These are phyloP conservation scores for Keiferia lycopersicella DNA, from an alignment of 2,888 invertebrate genomes.

Conservation along the genomic window DNA sequence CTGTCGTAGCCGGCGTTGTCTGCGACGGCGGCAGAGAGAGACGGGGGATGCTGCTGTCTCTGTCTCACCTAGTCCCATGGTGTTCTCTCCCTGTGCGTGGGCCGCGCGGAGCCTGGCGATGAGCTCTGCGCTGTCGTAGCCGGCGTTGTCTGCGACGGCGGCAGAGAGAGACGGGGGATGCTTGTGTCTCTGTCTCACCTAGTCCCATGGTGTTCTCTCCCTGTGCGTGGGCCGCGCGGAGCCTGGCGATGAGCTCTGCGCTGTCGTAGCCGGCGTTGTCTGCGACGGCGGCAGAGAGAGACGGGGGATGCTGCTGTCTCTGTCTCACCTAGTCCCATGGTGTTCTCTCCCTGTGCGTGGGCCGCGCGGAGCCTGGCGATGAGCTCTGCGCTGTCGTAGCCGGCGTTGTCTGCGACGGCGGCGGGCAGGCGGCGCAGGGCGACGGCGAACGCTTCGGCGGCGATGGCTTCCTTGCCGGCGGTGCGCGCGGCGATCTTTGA, in stretches of 20 bases:
- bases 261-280: conserved; percentile 99
- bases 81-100: conserved; percentile 90
- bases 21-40: conserved; percentile 85
- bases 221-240: conserved; percentile 94
- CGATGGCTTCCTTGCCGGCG: conserved; percentile 98
- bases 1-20: conserved; percentile 99
- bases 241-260: conserved; percentile 94
- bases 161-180: no score
- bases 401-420: conserved; percentile 99
- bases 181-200: conserved; percentile 72
- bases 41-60: no score
- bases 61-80: conserved; percentile 88
- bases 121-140: conserved; percentile 97
- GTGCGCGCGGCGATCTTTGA: conserved; percentile 91
- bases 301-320: no score
- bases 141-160: conserved; percentile 98
- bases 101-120: conserved; percentile 95
- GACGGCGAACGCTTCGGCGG: conserved; percentile 95
- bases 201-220: conserved; percentile 90
- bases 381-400: conserved; percentile 97
- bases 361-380: conserved; percentile 95
- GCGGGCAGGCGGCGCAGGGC: conserved; percentile 95
- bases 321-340: conserved; percentile 88
- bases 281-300: conserved; percentile 85
- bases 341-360: conserved; percentile 90